These are phyloP conservation scores for Sternotherus odoratus DNA, from an alignment of 2,797 vertebrate genomes.

Conservation along the genomic window DNA sequence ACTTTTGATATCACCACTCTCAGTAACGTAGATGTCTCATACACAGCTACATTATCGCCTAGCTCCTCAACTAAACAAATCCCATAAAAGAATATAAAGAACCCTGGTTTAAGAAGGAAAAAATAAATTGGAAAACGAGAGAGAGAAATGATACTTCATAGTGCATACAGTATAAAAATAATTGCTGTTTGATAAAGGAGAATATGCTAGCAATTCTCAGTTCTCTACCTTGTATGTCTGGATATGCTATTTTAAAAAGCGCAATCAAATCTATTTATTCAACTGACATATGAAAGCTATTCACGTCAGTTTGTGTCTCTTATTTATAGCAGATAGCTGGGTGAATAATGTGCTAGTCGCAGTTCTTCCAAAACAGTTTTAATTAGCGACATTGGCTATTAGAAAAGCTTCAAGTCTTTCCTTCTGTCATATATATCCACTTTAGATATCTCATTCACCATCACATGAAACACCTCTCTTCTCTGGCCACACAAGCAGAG, in stretches of 20 bases:
- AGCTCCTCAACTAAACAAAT: background rate
- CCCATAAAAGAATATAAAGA: background rate
- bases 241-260: constrained; percentile 74
- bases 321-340: constrained; percentile 75
- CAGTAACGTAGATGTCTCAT: background rate
- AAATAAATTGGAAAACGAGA: constrained; percentile 73
- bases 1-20: fast-evolving
- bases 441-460: constrained; percentile 61
- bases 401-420: constrained; percentile 53
- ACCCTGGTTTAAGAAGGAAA: constrained; percentile 19
- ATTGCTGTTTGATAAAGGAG: constrained; percentile 74
- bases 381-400: constrained; percentile 79
- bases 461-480: constrained; percentile 51
- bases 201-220: constrained; percentile 51
- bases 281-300: constrained; percentile 80
- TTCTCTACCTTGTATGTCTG: constrained; percentile 65
- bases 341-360: constrained; percentile 78
- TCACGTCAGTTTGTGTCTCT: constrained; percentile 76
- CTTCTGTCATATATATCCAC: constrained; percentile 34
- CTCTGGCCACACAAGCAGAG: constrained; percentile 36
- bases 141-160: constrained; percentile 69
- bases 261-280: constrained; percentile 79
- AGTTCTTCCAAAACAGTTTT: constrained; percentile 76
- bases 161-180: constrained; percentile 65
- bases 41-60: background rate